These are phyloP conservation scores for Eupeodes luniger DNA, from an alignment of 2,888 invertebrate species.

Conservation along the genomic window DNA sequence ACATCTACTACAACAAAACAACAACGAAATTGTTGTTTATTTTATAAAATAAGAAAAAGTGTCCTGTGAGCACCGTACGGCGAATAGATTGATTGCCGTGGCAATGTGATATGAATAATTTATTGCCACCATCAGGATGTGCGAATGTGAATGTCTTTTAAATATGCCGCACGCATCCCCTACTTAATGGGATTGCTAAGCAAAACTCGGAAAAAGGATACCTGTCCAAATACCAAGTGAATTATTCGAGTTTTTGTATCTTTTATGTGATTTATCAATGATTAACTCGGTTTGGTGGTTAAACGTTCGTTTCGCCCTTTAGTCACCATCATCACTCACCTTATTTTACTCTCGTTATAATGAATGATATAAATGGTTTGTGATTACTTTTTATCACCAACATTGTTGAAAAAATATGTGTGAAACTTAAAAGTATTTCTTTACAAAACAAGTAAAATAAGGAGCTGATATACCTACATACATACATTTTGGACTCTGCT, in stretches of 20 bases:
- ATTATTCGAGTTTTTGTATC: slow-evolving; percentile 50
- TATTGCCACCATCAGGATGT: slow-evolving; percentile 53
- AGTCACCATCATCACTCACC: not conserved
- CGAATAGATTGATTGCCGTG: slow-evolving; percentile 67
- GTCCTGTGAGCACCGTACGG: slow-evolving; percentile 25
- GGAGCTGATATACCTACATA: not conserved
- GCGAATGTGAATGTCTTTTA: slow-evolving; percentile 32
- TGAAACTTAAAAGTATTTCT: not conserved
- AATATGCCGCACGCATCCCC: slow-evolving; percentile 49
- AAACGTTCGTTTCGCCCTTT: slow-evolving; percentile 28
- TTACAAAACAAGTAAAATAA: not conserved
- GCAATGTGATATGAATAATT: slow-evolving; percentile 72
- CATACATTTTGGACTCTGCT: not conserved
- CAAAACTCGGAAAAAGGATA: slow-evolving; percentile 58
- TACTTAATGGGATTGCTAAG: slow-evolving; percentile 53
- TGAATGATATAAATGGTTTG: slow-evolving; percentile 12
- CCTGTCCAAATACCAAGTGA: slow-evolving; percentile 58
- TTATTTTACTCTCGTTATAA: slow-evolving; percentile 22
- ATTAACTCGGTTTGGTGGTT: slow-evolving; percentile 47
- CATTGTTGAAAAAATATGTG: slow-evolving; percentile 5
- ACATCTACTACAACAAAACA: not conserved
- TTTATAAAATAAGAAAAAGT: slow-evolving; percentile 35
- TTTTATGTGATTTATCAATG: slow-evolving; percentile 65
- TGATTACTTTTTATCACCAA: slow-evolving; percentile 11
- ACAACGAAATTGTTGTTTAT: slow-evolving; percentile 22